phyloP scores from a whole-genome alignment of 2,113 vertebrate species.

The Entelurus aequoreus region DNA sequence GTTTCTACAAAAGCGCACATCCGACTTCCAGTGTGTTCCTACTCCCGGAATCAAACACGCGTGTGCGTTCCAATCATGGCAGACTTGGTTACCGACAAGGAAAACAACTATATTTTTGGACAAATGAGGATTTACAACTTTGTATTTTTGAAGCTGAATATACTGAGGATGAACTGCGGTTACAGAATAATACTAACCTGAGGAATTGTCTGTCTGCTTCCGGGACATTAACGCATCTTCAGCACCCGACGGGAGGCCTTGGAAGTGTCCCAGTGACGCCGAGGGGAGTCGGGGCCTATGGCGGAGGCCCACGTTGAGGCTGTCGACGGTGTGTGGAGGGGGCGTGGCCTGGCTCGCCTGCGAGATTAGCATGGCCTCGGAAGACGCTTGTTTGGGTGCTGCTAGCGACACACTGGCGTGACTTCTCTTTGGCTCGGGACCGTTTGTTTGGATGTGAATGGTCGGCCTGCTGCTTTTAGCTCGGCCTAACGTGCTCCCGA shows the following conservation, averaged over 20 bases:
- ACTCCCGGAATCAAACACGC: too few species aligned
- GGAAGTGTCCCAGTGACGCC: background rate
- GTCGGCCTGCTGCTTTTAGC: background rate
- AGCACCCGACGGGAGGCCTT: background rate
- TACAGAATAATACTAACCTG: background rate
- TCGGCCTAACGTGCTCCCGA: conserved; percentile 30
- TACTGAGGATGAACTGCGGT: too few species aligned
- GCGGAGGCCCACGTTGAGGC: conserved; percentile 2
- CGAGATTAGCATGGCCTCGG: background rate
- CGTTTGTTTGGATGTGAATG: background rate
- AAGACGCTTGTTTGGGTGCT: background rate
- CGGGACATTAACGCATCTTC: background rate
- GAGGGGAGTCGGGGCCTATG: background rate
- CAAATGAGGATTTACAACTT: too few species aligned
- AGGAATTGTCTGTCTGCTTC: background rate
- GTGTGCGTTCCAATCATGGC: too few species aligned
- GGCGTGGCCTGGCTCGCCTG: conserved; percentile 7
- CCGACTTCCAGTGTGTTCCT: too few species aligned
- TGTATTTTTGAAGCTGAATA: too few species aligned
- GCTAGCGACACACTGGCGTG: background rate
- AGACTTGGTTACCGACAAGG: too few species aligned
- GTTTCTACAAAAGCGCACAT: too few species aligned
- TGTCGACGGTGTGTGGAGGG: background rate
- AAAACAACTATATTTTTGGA: too few species aligned
- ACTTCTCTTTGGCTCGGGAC: background rate